phyloP scores from a whole-genome alignment of 2,113 vertebrate species.

The Lepisosteus osseus region DNA sequence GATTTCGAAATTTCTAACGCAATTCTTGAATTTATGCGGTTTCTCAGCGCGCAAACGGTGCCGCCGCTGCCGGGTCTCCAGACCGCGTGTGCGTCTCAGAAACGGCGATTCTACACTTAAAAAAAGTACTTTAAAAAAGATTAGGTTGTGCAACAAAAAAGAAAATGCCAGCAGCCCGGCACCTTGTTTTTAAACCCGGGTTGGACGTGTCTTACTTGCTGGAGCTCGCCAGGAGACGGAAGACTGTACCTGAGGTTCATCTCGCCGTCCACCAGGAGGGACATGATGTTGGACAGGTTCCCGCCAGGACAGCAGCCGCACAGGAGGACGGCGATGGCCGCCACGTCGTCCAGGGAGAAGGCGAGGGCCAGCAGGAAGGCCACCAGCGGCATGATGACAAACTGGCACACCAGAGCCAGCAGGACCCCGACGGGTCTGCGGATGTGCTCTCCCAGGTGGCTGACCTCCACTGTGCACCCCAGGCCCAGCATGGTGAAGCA shows the following conservation, averaged over 20 bases:
- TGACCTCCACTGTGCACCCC: conserved; percentile 88
- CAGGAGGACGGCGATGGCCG: conserved; percentile 88
- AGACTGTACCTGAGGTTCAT: conserved; percentile 91
- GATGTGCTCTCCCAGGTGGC: conserved; percentile 81
- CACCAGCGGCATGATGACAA: conserved; percentile 88
- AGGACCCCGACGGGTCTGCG: conserved; percentile 81
- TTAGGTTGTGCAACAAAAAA: too few relatives aligned
- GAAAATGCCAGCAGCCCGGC: too few relatives aligned
- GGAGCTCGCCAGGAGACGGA: neutral
- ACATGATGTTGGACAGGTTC: conserved; percentile 92
- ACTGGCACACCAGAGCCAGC: conserved; percentile 88
- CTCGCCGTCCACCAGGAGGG: conserved; percentile 88
- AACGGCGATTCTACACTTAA: too few relatives aligned
- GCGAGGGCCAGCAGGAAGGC: conserved; percentile 84
- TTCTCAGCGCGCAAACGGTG: too few relatives aligned
- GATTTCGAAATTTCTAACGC: too few relatives aligned
- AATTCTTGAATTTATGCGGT: too few relatives aligned
- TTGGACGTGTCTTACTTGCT: too few relatives aligned
- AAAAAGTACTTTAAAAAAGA: too few relatives aligned
- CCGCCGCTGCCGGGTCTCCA: too few relatives aligned
- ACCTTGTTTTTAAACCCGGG: too few relatives aligned
- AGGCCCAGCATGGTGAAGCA: conserved; percentile 93
- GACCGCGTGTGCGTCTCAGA: too few relatives aligned
- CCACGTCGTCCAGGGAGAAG: conserved; percentile 88
- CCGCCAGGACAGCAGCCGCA: conserved; percentile 96